Evolutionary conservation across 2,888 invertebrate genomes (phyloP).

Genomic region (Macaria liturata): DNA sequence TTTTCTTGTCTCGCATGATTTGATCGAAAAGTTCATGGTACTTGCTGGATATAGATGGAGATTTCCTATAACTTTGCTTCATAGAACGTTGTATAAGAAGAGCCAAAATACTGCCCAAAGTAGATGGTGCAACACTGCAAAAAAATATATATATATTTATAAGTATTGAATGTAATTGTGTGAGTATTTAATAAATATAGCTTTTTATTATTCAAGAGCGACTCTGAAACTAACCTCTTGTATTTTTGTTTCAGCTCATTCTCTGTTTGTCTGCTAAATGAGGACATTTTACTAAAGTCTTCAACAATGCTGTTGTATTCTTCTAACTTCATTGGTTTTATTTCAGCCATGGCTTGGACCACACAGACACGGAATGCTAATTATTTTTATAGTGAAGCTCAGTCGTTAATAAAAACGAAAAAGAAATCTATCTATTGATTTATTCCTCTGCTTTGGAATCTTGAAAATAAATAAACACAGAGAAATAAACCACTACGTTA

Average conservation of each 20-base stretch:
- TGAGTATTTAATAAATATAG: too few species aligned
- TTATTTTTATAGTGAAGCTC: too few species aligned
- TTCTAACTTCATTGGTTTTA: slow-evolving; percentile 65
- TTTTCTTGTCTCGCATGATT: slow-evolving; percentile 71
- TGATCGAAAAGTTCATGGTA: slow-evolving; percentile 82
- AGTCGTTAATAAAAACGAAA: too few species aligned
- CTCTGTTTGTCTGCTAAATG: slow-evolving; percentile 84
- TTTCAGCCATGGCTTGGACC: slow-evolving; percentile 27
- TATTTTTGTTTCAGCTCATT: slow-evolving; percentile 82
- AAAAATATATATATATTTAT: too few species aligned
- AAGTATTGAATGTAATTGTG: too few species aligned
- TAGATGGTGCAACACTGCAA: slow-evolving; percentile 81
- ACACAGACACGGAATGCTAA: too few species aligned
- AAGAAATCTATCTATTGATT: too few species aligned
- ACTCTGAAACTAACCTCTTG: slow-evolving; percentile 83
- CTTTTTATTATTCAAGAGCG: slow-evolving; percentile 41
- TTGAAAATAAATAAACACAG: too few species aligned
- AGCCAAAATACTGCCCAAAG: slow-evolving; percentile 88
- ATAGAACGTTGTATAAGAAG: slow-evolving; percentile 85
- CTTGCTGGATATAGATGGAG: slow-evolving; percentile 80
- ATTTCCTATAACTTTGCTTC: slow-evolving; percentile 85
- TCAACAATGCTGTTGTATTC: slow-evolving; percentile 79
- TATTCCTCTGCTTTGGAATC: too few species aligned
- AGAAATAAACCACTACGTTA: too few species aligned
- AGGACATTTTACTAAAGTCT: slow-evolving; percentile 81